These are phyloP conservation scores for Sturmia bella DNA, from an alignment of 2,888 invertebrate species.

Conservation along the genomic window DNA sequence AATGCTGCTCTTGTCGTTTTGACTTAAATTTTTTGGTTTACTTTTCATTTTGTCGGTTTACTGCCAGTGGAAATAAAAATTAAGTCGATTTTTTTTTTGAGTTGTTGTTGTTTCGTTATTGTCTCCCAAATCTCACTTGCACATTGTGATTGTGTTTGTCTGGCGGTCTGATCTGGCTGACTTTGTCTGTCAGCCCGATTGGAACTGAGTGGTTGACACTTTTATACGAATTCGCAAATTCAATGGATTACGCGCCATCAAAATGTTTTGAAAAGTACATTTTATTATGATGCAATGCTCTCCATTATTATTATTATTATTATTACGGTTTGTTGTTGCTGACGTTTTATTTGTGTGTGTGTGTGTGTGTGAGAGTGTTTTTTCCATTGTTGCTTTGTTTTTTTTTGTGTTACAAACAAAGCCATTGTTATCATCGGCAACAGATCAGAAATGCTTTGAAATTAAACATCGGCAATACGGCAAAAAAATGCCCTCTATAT, in stretches of 20 bases:
- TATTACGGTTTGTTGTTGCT: slow-evolving; percentile 14
- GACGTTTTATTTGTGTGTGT: neutral
- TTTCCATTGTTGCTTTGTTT: slow-evolving; percentile 24
- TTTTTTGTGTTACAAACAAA: slow-evolving; percentile 37
- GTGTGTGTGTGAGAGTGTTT: neutral
- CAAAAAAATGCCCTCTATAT: slow-evolving; percentile 12
- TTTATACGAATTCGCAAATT: slow-evolving; percentile 53
- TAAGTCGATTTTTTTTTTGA: slow-evolving; percentile 4
- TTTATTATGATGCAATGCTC: slow-evolving; percentile 63
- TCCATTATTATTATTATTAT: slow-evolving; percentile 39
- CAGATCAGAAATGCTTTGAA: slow-evolving; percentile 61
- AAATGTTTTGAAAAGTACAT: slow-evolving; percentile 56
- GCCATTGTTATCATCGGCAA: slow-evolving; percentile 62
- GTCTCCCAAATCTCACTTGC: slow-evolving; percentile 41
- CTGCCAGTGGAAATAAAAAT: neutral
- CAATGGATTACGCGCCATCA: slow-evolving; percentile 51
- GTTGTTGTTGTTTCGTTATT: neutral
- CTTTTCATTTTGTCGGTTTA: slow-evolving; percentile 26
- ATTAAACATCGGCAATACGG: slow-evolving; percentile 16
- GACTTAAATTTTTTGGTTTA: slow-evolving; percentile 9
- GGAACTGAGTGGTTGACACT: slow-evolving; percentile 43
- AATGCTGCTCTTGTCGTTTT: slow-evolving; percentile 21
- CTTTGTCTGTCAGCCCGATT: slow-evolving; percentile 16
- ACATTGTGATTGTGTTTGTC: slow-evolving; percentile 1
- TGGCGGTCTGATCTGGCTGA: slow-evolving; percentile 12